Conservation (phyloP, 2,888 invertebrate species). For the Therioaphis trifolii region DNA sequence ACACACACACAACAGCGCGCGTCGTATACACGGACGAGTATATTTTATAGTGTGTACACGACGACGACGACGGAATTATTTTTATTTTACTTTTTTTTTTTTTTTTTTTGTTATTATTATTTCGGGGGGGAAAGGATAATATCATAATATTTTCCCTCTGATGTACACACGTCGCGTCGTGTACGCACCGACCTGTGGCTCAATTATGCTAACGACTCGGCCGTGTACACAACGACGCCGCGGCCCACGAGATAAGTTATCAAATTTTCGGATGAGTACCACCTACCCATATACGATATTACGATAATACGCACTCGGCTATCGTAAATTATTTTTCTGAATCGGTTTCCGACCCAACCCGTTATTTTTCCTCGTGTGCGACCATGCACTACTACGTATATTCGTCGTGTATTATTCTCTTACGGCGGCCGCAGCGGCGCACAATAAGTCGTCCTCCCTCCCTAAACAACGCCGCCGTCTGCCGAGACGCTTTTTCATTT, state of each 20-base stretch:
- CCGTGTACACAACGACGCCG: background rate
- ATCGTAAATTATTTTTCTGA: background rate
- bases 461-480: background rate
- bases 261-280: background rate
- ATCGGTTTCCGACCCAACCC: conserved; percentile 13
- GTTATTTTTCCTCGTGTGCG: background rate
- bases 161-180: background rate
- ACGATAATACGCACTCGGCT: background rate
- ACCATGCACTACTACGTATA: too few relatives aligned
- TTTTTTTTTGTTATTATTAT: background rate
- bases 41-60: background rate
- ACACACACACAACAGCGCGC: too few relatives aligned
- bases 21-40: too few relatives aligned
- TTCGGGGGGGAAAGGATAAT: conserved; percentile 24
- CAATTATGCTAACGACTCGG: conserved; percentile 31
- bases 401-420: background rate
- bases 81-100: background rate
- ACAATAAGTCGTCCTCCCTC: background rate
- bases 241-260: conserved; percentile 12
- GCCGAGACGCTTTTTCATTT: background rate
- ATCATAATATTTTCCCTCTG: conserved; percentile 9
- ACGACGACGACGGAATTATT: conserved; percentile 15
- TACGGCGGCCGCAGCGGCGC: background rate
- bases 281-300: background rate
- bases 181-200: background rate